Base-by-base conservation (phyloP, 1,140 invertebrate genomes). In the Heterodera schachtii region DNA sequence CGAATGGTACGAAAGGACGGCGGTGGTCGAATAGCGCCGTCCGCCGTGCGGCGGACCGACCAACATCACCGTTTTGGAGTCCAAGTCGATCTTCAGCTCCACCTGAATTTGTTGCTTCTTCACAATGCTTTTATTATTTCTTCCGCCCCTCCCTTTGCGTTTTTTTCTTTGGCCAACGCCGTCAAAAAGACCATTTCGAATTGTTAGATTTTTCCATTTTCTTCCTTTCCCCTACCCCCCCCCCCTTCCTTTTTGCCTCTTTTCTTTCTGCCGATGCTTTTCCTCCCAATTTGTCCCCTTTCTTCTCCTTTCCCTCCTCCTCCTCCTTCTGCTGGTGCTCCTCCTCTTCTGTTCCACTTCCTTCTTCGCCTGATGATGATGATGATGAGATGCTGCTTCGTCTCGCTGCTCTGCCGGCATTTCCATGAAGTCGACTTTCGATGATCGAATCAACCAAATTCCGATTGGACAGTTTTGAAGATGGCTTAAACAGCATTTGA, bases 31-130 rank as follows among this genome's bases (percentile, higher is more conserved):
- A 41, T 43, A 71, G 19, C 69, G 69, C 4, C 69, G 69, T 16
- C 31, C 13, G 31, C 44, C 44, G 13, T 64, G 57, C 16, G 11
- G 57, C 3, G 69, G 69, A 16, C 44, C 69, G 41, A 71, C 41
- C 69, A 71, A 11, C 44, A 43, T 31, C 69, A 71, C 69, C 69
- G 69, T 71, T 41, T 71, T 71, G 8, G 69, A 41, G 31, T 81
- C 47, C 49, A 81, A 76, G 57, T 81, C 49, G 57, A 81, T 81
- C 43, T 79, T 81, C 46, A 81, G 80, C 77, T 81, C 80, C 31
- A 81, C 49, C 80, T 81, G 16, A 81, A 79, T 60, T 47, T 31
- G 43, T 4, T n/a, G n/a, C n/a, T n/a, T n/a, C n/a, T n/a, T n/a
- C n/a, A n/a, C n/a, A n/a, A n/a, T n/a, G n/a, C n/a, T n/a, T n/a